phyloP scores from a whole-genome alignment of 1,140 invertebrate genomes.

The Bombus affinis region DNA sequence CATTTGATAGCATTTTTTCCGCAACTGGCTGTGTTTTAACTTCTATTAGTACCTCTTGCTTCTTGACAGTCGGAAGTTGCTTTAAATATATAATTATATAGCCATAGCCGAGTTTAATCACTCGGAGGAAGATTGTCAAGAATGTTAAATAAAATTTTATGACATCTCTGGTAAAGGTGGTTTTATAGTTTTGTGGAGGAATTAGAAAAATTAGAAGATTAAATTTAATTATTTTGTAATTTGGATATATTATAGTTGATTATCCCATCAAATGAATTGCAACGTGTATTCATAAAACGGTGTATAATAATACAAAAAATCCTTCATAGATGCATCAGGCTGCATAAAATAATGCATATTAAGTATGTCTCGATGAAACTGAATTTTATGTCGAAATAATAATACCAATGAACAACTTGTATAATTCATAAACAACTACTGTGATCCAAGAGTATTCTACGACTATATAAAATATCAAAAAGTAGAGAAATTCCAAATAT shows the following conservation, averaged over 20 bases:
- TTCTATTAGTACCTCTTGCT: not conserved
- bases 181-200: not conserved
- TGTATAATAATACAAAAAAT: not conserved
- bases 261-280: not conserved
- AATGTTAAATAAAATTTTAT: not conserved
- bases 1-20: not conserved
- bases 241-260: not conserved
- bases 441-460: too few species aligned
- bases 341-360: not conserved
- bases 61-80: not conserved
- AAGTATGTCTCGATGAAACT: too few species aligned
- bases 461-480: too few species aligned
- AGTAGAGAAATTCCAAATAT: too few species aligned
- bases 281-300: too few species aligned
- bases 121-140: not conserved
- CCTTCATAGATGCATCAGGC: not conserved
- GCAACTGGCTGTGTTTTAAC: not conserved
- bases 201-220: too few species aligned
- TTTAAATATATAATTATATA: not conserved
- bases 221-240: not conserved
- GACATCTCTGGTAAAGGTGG: not conserved
- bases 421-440: too few species aligned
- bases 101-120: not conserved
- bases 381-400: too few species aligned
- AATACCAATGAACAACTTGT: too few species aligned